Evolutionary conservation across 2,797 vertebrate genomes (phyloP).

Genomic region (Anomalospiza imberbis): DNA sequence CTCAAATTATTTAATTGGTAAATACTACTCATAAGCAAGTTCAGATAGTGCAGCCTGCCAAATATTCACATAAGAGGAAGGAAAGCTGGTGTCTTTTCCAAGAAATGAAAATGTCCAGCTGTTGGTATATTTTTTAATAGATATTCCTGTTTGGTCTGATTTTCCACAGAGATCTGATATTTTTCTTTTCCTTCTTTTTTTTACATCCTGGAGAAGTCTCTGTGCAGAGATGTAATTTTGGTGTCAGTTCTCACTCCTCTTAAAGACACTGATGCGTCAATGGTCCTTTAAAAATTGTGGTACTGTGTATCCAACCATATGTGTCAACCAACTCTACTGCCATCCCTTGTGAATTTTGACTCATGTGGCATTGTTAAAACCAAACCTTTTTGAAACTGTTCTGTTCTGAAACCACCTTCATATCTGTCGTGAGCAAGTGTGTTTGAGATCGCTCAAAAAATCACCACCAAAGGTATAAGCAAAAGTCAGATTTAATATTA

Average conservation of each 20-base stretch:
- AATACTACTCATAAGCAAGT: background rate
- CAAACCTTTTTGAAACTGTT: background rate
- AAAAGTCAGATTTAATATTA: background rate
- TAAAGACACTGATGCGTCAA: background rate
- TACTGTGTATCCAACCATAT: background rate
- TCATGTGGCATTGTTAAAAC: background rate
- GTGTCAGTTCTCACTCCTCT: background rate
- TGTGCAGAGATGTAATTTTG: background rate
- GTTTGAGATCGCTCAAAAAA: background rate
- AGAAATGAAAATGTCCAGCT: background rate
- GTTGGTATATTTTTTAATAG: background rate
- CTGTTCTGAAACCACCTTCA: background rate
- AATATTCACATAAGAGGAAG: background rate
- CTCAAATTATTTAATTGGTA: conserved; percentile 8
- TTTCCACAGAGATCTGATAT: background rate
- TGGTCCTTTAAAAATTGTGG: background rate
- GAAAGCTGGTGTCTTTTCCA: background rate
- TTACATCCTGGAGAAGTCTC: background rate
- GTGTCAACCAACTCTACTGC: background rate
- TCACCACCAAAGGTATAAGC: background rate
- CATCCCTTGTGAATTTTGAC: background rate
- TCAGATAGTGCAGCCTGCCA: background rate
- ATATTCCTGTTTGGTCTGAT: background rate
- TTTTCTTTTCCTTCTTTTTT: background rate
- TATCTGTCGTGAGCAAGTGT: background rate